phyloP scores from a whole-genome alignment of 2,797 vertebrate genomes.

The Pelochelys cantorii region DNA sequence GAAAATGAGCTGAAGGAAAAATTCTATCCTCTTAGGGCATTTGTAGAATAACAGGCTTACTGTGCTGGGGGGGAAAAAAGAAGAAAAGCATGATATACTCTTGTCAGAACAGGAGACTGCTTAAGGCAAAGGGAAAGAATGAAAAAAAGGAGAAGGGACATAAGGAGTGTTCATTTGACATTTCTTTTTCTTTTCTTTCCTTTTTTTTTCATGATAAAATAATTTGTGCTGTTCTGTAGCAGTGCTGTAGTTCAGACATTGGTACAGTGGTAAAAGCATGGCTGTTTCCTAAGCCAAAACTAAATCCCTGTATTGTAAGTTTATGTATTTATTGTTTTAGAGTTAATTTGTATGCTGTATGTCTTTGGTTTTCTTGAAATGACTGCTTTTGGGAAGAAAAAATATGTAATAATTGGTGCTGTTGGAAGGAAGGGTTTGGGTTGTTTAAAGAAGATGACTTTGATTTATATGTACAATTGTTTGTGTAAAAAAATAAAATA shows the following conservation, averaged over 20 bases:
- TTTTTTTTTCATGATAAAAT: slow-evolving; percentile 6
- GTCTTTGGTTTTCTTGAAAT: not conserved
- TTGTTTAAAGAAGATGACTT: slow-evolving; percentile 23
- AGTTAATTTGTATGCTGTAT: not conserved
- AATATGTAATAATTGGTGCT: not conserved
- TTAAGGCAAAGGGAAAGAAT: slow-evolving; percentile 69
- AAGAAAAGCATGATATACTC: slow-evolving; percentile 52
- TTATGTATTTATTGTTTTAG: not conserved
- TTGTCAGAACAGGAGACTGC: slow-evolving; percentile 68
- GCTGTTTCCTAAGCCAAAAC: not conserved
- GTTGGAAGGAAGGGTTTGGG: not conserved
- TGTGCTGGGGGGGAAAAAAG: slow-evolving; percentile 41
- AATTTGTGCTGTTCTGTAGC: slow-evolving; percentile 21
- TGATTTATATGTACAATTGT: too few relatives aligned
- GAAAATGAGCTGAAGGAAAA: slow-evolving; percentile 74
- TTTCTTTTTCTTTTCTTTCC: not conserved
- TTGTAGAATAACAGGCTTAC: slow-evolving; percentile 65
- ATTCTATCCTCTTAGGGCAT: slow-evolving; percentile 56
- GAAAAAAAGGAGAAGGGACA: slow-evolving; percentile 53
- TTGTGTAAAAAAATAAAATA: not conserved
- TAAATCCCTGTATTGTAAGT: slow-evolving; percentile 11
- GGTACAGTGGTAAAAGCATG: slow-evolving; percentile 33
- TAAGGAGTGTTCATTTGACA: slow-evolving; percentile 33
- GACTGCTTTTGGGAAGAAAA: slow-evolving; percentile 38
- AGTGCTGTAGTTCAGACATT: slow-evolving; percentile 28